Base-by-base conservation (phyloP, 2,888 invertebrate genomes). In the Unio pictorum region DNA sequence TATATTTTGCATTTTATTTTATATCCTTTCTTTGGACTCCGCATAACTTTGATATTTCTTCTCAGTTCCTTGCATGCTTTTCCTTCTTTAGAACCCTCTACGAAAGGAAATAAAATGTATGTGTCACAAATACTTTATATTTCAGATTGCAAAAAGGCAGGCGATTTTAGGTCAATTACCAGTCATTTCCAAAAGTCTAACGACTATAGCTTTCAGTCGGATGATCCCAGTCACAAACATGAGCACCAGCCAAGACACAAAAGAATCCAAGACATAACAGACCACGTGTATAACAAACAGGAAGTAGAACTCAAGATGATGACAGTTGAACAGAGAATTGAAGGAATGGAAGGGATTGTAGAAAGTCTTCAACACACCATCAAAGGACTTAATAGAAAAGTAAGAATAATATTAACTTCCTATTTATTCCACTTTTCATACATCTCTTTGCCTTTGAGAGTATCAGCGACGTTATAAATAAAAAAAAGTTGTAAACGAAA, bases 341-440 rank as follows among this genome's bases (percentile, higher is more conserved):
- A 92, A 73, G 93, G 92, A 11, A 88, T 93, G 69, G 93, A 93
- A 84, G 91, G 90, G 57, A 86, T 92, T 4, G 89, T 93, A 61
- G 90, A 90, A 64, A 89, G 90, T 69, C 91, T 93, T 83, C 91
- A 92, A 71, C 91, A 91, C 77, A 91, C 91, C 61, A 86, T 93
- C 26, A 91, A 91, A 77, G 91, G 91, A 71, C 85, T 93, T 76
- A 90, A 91, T 80, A 90, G 91, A 81, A 91, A 92, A 86, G 89
- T 88, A 77, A 73, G 78, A 57, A 45, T 34, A 7, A 34, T 8
- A 34, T 8, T 89, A 90, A 70, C 91, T 93, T 45, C 11, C 11
- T 11, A 15, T 45, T 45, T 45, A 4, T 15, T 45, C 45, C 45
- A 45, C 15, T 45, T 11, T 15, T 45, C 15, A 45, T 45, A 45